Conservation (phyloP, 2,888 invertebrate genomes). For the Lissocephala sabroskyi region DNA sequence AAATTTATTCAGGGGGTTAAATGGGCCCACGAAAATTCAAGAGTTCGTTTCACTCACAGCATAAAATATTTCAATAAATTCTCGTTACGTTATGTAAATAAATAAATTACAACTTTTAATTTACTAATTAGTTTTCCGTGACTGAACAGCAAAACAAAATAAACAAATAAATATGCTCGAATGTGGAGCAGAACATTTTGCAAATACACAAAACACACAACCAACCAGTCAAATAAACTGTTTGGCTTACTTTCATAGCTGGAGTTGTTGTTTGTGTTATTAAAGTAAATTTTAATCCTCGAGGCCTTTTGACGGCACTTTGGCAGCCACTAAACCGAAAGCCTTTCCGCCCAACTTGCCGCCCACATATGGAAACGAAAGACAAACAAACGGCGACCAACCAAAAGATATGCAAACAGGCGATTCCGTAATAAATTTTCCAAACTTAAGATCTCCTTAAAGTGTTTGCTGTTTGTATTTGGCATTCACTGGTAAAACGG, state of each 20-base stretch:
- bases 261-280: conserved; percentile 5
- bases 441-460: no score
- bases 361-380: no score
- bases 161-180: conserved; percentile 8
- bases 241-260: background rate
- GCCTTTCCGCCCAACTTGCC: no score
- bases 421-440: no score
- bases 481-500: no score
- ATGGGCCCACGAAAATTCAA: no score
- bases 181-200: conserved; percentile 3
- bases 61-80: conserved; percentile 4
- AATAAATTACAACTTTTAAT: conserved; percentile 30
- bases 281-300: conserved; percentile 20
- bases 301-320: conserved; percentile 16
- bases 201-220: conserved; percentile 3
- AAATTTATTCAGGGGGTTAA: no score
- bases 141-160: conserved; percentile 12
- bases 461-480: no score
- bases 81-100: conserved; percentile 8
- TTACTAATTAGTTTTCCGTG: conserved; percentile 31
- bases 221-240: background rate
- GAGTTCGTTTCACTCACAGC: no score
- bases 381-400: no score
- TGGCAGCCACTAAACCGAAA: no score
- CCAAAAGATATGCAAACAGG: no score